Conservation (phyloP, 1,140 invertebrate species). For the Sinonovacula constricta region DNA sequence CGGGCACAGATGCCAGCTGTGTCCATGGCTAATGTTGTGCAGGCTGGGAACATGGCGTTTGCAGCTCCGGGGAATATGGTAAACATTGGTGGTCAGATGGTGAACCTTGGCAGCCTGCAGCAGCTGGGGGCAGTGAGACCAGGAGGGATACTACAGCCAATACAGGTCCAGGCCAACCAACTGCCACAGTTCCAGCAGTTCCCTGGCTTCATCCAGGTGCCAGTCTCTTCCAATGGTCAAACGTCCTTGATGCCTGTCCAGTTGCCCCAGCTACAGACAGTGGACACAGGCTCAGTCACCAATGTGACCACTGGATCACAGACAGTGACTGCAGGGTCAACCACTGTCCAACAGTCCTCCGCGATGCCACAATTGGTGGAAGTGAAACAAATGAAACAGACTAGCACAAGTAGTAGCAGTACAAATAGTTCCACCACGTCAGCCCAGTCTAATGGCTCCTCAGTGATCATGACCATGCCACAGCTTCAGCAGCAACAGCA, state of each 20-base stretch:
- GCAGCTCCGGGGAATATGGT: conserved; percentile 24
- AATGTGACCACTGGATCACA: not conserved
- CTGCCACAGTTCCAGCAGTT: conserved; percentile 41
- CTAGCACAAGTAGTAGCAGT: too few species aligned
- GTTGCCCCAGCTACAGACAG: conserved; percentile 15
- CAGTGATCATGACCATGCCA: not conserved
- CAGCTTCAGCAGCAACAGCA: conserved; percentile 1
- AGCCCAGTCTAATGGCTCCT: not conserved
- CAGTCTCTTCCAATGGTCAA: conserved; percentile 42
- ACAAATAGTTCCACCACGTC: not conserved
- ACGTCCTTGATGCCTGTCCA: conserved; percentile 43
- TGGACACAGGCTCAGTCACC: not conserved
- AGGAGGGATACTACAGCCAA: conserved; percentile 39
- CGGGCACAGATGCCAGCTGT: conserved; percentile 34
- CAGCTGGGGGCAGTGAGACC: conserved; percentile 20
- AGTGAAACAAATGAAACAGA: not conserved
- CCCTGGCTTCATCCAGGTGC: conserved; percentile 44
- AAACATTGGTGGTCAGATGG: conserved; percentile 37
- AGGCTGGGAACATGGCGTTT: conserved; percentile 3
- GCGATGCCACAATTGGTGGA: conserved; percentile 21
- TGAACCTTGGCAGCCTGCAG: conserved; percentile 35
- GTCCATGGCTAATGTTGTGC: not conserved
- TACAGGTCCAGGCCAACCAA: conserved; percentile 27
- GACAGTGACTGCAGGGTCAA: not conserved
- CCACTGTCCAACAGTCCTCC: conserved; percentile 6